phyloP scores from a whole-genome alignment of 2,113 vertebrate species.

The Dasyurus viverrinus region DNA sequence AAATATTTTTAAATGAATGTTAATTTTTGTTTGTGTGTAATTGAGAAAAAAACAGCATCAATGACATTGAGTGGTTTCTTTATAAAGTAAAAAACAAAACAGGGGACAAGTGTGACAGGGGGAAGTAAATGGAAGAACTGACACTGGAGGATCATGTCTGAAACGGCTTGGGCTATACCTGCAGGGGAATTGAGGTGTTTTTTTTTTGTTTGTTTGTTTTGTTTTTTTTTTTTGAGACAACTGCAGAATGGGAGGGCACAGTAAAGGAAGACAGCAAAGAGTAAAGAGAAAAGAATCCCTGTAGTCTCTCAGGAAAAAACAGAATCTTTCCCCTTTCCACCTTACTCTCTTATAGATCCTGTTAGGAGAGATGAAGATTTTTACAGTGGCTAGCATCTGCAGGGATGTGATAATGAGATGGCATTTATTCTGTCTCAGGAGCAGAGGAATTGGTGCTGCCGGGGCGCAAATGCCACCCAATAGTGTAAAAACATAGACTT shows the following conservation, averaged over 20 bases:
- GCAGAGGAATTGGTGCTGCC: neutral
- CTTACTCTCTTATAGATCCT: no score
- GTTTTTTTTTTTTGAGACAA: no score
- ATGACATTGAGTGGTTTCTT: neutral
- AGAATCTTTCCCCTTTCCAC: no score
- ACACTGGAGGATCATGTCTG: no score
- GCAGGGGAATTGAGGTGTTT: no score
- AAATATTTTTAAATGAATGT: neutral
- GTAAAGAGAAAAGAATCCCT: no score
- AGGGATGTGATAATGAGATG: neutral
- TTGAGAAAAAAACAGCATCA: neutral
- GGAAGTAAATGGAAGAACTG: neutral
- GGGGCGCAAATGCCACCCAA: neutral
- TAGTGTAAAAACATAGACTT: no score
- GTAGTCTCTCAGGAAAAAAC: no score
- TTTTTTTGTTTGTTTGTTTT: no score
- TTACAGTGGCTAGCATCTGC: neutral
- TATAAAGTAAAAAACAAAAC: neutral
- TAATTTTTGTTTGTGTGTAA: neutral
- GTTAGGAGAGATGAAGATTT: neutral
- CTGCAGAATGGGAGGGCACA: neutral
- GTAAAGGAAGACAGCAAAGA: neutral
- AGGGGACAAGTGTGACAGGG: neutral
- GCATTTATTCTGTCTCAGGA: neutral
- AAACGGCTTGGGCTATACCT: no score